Conservation (phyloP, 2,113 vertebrate species). For the Pterocles gutturalis region DNA sequence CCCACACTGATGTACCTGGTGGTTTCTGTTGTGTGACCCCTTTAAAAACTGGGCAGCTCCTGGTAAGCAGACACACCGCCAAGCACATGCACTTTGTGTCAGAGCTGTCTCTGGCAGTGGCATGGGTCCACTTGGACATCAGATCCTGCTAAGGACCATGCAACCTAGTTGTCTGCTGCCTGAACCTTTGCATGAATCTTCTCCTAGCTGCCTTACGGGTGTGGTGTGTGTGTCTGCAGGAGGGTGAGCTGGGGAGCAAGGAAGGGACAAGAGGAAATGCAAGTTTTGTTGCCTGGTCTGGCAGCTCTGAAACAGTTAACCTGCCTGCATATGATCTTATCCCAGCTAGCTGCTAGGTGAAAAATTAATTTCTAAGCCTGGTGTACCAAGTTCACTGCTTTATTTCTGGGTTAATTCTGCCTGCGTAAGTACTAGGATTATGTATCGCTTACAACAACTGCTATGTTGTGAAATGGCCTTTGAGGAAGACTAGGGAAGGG, state of each 20-base stretch:
- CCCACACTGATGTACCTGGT: background rate
- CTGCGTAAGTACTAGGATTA: background rate
- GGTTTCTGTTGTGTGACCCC: background rate
- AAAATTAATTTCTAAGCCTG: slow-evolving; percentile 32
- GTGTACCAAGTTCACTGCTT: background rate
- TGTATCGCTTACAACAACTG: background rate
- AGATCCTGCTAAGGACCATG: background rate
- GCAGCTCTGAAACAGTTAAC: slow-evolving; percentile 1
- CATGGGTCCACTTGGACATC: background rate
- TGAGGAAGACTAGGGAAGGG: background rate
- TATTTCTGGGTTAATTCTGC: slow-evolving; percentile 30
- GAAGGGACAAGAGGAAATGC: too few relatives aligned
- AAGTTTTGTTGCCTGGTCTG: background rate
- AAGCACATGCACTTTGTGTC: background rate
- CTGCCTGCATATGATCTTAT: background rate
- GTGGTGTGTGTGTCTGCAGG: fast-evolving
- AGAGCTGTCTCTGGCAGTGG: background rate
- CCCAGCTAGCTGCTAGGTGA: background rate
- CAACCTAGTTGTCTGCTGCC: background rate
- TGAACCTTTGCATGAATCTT: background rate
- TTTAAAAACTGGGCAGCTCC: background rate
- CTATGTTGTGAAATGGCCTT: background rate
- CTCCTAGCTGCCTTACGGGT: background rate
- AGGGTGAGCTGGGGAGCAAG: background rate
- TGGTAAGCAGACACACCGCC: background rate